phyloP scores from a whole-genome alignment of 2,797 vertebrate species.

The Mormyrops attenuatus region DNA sequence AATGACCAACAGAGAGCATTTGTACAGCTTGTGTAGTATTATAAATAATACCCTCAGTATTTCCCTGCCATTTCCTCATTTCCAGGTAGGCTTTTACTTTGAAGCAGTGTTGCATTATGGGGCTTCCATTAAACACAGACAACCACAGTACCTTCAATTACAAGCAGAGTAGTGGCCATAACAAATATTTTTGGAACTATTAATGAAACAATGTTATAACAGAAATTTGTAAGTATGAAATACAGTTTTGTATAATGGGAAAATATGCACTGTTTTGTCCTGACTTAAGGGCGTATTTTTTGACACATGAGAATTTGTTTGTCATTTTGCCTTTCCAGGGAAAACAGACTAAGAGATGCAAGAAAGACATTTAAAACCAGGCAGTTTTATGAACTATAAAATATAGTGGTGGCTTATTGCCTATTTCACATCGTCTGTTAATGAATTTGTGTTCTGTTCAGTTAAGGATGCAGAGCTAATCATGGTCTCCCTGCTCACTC shows the following conservation, averaged over 20 bases:
- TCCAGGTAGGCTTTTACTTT: slow-evolving; percentile 5
- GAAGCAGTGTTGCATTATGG: not conserved
- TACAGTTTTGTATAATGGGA: not conserved
- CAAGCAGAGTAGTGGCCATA: not conserved
- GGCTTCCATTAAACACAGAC: not conserved
- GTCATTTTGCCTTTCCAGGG: not conserved
- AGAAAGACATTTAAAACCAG: not conserved
- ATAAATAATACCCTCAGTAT: slow-evolving; percentile 6
- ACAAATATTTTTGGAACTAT: not conserved
- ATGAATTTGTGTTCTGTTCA: not conserved
- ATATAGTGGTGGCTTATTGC: not conserved
- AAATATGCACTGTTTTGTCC: not conserved
- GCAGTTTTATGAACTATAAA: not conserved
- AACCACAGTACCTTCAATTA: not conserved
- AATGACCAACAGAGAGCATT: slow-evolving; percentile 21
- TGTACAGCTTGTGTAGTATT: slow-evolving; percentile 30
- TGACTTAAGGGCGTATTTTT: not conserved
- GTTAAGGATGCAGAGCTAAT: not conserved
- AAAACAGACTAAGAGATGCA: not conserved
- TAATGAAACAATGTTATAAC: not conserved
- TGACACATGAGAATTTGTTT: not conserved
- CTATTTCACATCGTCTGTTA: not conserved
- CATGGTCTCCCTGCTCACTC: not conserved
- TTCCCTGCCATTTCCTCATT: not conserved
- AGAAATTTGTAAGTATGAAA: not conserved